Conservation (phyloP, 2,888 invertebrate genomes). For the Sclerodermus sp. region DNA sequence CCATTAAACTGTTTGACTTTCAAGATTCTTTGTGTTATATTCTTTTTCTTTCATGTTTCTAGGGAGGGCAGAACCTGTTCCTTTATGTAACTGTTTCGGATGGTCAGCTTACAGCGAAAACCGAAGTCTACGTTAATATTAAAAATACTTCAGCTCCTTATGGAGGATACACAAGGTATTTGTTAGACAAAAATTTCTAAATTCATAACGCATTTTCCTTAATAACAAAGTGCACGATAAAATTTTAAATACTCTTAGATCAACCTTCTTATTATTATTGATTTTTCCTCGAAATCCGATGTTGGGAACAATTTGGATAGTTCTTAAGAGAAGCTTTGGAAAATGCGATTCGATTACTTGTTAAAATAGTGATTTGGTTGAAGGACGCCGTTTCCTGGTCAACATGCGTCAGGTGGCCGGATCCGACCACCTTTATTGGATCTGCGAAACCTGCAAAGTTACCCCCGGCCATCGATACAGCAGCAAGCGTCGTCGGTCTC, state of each 20-base stretch:
- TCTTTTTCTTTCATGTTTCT: conserved; percentile 44
- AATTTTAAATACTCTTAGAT: no score
- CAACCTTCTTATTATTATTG: no score
- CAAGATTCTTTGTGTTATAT: no score
- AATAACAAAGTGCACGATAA: no score
- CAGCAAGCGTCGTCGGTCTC: conserved; percentile 28
- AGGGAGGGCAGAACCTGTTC: conserved; percentile 70
- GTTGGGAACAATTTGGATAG: neutral
- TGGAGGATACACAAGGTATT: conserved; percentile 44
- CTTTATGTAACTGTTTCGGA: conserved; percentile 71
- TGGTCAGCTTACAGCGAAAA: conserved; percentile 67
- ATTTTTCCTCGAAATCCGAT: neutral
- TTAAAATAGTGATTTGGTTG: neutral
- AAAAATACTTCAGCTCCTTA: conserved; percentile 53
- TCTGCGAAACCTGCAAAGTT: conserved; percentile 43
- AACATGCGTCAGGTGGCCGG: conserved; percentile 36
- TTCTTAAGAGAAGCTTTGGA: neutral
- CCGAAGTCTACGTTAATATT: conserved; percentile 70
- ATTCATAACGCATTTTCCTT: no score
- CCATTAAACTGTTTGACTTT: no score
- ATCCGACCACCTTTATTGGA: conserved; percentile 43
- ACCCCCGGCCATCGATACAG: conserved; percentile 40
- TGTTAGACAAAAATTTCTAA: neutral
- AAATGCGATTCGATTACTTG: no score
- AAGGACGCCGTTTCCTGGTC: conserved; percentile 32